Conservation (phyloP, 2,888 invertebrate species). For the Creontiades dilutus region DNA sequence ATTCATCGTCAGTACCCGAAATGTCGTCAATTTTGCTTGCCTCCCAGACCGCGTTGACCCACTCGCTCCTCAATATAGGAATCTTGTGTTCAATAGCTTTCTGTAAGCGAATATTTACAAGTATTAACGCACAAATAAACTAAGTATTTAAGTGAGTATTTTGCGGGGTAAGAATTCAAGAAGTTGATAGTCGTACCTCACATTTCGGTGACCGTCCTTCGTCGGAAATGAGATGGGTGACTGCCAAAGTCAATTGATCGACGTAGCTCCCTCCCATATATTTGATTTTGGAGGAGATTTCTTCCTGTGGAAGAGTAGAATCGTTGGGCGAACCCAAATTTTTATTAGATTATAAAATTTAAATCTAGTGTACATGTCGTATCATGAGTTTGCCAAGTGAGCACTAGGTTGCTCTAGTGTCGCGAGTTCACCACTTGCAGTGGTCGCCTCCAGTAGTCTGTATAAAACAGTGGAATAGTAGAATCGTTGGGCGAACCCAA, state of each 20-base stretch:
- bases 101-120: slow-evolving; percentile 78
- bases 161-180: no score
- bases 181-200: slow-evolving; percentile 79
- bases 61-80: slow-evolving; percentile 87
- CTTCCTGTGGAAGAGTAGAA: slow-evolving; percentile 79
- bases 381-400: no score
- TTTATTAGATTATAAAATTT: no score
- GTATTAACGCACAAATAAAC: slow-evolving; percentile 82
- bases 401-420: no score
- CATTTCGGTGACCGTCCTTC: slow-evolving; percentile 88
- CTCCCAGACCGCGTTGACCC: slow-evolving; percentile 91
- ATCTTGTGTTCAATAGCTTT: slow-evolving; percentile 85
- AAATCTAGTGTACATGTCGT: no score
- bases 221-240: slow-evolving; percentile 91
- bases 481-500: background rate
- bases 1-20: slow-evolving; percentile 83
- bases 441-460: no score
- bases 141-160: background rate
- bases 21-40: slow-evolving; percentile 82
- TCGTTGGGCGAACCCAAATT: background rate
- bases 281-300: slow-evolving; percentile 83
- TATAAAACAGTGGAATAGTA: slow-evolving; percentile 75
- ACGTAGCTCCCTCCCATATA: slow-evolving; percentile 89
- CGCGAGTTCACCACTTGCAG: no score
- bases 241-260: slow-evolving; percentile 82